Evolutionary conservation across 2,113 vertebrate genomes (phyloP).

Genomic region (Colossoma macropomum): DNA sequence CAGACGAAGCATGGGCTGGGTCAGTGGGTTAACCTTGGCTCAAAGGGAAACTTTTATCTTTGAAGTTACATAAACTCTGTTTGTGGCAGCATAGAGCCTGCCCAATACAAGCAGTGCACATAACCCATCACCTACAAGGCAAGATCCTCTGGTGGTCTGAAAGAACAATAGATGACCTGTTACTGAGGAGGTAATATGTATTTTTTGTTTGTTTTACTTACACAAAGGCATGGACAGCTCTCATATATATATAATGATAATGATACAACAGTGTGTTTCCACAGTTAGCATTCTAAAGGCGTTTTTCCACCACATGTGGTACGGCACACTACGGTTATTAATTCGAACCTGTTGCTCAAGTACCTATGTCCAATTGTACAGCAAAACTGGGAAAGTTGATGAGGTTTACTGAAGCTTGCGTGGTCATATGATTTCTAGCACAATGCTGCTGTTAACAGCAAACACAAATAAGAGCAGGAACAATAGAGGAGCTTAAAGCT

Average conservation of each 20-base stretch:
- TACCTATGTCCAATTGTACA: too few species aligned
- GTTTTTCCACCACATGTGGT: background rate
- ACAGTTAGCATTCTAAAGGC: background rate
- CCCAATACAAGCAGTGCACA: slow-evolving; percentile 56
- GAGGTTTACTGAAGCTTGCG: too few species aligned
- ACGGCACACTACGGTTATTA: background rate
- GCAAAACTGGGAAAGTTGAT: too few species aligned
- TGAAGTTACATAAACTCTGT: slow-evolving; percentile 29
- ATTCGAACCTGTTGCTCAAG: too few species aligned
- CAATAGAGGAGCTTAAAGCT: too few species aligned
- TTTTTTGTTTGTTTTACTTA: background rate
- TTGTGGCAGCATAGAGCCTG: slow-evolving; percentile 7
- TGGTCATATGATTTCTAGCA: too few species aligned
- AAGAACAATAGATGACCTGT: slow-evolving; percentile 58
- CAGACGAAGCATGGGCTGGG: background rate
- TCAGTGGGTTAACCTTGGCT: slow-evolving; percentile 14
- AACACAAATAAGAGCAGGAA: too few species aligned
- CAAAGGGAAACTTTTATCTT: background rate
- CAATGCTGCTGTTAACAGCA: too few species aligned
- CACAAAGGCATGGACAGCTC: background rate
- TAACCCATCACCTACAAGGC: slow-evolving; percentile 77
- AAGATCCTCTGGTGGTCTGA: slow-evolving; percentile 78
- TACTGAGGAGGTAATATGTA: background rate
- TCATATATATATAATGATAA: background rate
- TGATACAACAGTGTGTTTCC: background rate